A percentile compares a stretch with the other conserved stretches of the same genome.
Evolutionary conservation across 2,797 vertebrate species (phyloP).

Genomic region (Dicrostonyx torquatus): DNA sequence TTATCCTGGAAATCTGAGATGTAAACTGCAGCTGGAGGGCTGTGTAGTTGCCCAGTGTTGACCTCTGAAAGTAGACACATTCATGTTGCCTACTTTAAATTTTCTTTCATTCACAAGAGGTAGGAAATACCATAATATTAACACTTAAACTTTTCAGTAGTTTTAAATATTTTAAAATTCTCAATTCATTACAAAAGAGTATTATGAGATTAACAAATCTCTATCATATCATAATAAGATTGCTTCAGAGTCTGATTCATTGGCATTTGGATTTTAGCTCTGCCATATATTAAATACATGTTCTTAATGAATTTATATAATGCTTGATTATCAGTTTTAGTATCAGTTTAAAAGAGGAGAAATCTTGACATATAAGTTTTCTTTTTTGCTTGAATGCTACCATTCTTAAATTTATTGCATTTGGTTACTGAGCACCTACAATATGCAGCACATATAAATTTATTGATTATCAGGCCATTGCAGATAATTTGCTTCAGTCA

Average conservation of each 20-base stretch:
- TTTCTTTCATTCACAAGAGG: not conserved
- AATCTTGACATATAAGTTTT: not conserved
- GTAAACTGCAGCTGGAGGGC: not conserved
- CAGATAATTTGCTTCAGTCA: not conserved
- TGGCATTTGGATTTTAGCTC: not conserved
- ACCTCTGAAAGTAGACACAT: not conserved
- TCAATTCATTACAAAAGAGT: not conserved
- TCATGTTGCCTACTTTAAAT: not conserved
- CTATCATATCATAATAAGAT: not conserved
- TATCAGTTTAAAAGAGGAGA: not conserved
- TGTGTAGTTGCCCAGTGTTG: not conserved
- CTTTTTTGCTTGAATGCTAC: not conserved
- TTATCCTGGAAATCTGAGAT: not conserved
- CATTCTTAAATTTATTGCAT: not conserved
- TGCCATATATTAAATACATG: not conserved
- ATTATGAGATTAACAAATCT: not conserved
- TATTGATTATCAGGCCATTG: not conserved
- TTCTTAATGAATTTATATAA: not conserved
- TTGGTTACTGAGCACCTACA: not conserved
- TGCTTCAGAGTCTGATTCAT: not conserved
- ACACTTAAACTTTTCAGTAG: not conserved
- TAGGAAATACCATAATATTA: not conserved
- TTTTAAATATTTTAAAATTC: constrained; percentile 6
- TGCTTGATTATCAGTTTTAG: not conserved
- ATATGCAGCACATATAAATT: not conserved